Base-by-base conservation (phyloP, 2,888 invertebrate genomes). In the Clivina fossor region DNA sequence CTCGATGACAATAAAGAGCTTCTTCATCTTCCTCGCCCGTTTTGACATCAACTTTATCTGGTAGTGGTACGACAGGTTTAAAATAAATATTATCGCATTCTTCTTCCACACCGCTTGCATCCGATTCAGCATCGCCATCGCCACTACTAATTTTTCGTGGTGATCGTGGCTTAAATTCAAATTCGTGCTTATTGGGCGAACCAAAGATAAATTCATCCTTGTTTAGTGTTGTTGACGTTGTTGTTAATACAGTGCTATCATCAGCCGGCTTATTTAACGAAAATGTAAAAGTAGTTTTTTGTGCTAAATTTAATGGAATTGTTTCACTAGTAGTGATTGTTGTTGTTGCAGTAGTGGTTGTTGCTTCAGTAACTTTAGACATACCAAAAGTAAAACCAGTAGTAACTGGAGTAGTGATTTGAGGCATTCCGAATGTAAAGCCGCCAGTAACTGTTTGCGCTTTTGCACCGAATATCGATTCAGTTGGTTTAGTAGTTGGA, bases 1-100 rank as follows among this genome's bases (percentile, higher is more conserved):
- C 90, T 58, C 92, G 79, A 63, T 93, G 91, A 48, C 83, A 81
- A 71, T 91, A 95, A 28, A 94, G 71, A 28, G 85, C 76, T 5
- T 80, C 80, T 69, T 92, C 91, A 61, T 86, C 78, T 69, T 92
- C 91, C 72, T 91, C 91, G 0, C 90, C 94, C 15, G 93, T 93
- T 65, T 85, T 85, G 1, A 91, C 85, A 56, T 88, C 87, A 55
- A 93, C 82, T 76, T 91, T 88, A 60, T 93, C 89, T 0, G 94
- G 93, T 60, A 94, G 73, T 0, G 91, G 86, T 65, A 94, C 82
- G 0, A 91, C 83, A 1, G 94, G 94, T 61, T 87, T 82, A 66
- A 90, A 91, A 63, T 88, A 84, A 19, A 90, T 82, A 61, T 85
- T 85, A 62, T 85, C 85, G 58, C 83, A 85, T 65, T 91, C 90